A percentile compares a stretch with the other conserved stretches of the same genome.
Conservation (phyloP, 2,113 vertebrate genomes). For the Sphyrna mokarran region DNA sequence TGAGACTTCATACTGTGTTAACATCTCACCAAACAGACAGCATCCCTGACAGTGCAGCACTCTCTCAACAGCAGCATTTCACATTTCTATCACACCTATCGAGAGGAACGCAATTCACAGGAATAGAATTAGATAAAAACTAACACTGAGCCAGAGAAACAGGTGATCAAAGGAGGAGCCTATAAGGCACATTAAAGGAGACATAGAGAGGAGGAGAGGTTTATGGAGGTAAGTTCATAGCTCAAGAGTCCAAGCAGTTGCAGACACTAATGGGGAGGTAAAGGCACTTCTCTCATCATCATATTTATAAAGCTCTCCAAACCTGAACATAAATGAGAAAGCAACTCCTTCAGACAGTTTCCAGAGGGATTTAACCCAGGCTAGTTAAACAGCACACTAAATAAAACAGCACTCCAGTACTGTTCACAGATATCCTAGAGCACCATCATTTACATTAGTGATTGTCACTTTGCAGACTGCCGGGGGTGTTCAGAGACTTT, state of each 20-base stretch:
- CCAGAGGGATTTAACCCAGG: not conserved
- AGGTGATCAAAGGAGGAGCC: not conserved
- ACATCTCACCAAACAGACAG: not conserved
- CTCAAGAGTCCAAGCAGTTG: not conserved
- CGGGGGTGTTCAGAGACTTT: no score
- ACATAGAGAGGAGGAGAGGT: not conserved
- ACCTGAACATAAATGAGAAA: not conserved
- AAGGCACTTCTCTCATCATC: not conserved
- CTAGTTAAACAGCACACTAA: not conserved
- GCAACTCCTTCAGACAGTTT: not conserved
- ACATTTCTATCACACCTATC: not conserved
- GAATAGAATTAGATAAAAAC: not conserved
- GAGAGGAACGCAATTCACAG: not conserved
- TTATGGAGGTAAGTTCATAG: not conserved
- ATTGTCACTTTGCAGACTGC: no score
- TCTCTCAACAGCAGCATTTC: not conserved
- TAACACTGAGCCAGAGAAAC: not conserved
- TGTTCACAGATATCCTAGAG: not conserved
- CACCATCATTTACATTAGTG: not conserved
- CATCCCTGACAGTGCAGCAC: not conserved
- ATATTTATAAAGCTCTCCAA: not conserved
- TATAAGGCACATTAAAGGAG: not conserved
- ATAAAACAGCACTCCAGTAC: not conserved
- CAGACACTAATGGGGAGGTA: not conserved
- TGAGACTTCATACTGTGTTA: not conserved